phyloP scores from a whole-genome alignment of 2,113 vertebrate species.

The Pachycephala philippinensis region DNA sequence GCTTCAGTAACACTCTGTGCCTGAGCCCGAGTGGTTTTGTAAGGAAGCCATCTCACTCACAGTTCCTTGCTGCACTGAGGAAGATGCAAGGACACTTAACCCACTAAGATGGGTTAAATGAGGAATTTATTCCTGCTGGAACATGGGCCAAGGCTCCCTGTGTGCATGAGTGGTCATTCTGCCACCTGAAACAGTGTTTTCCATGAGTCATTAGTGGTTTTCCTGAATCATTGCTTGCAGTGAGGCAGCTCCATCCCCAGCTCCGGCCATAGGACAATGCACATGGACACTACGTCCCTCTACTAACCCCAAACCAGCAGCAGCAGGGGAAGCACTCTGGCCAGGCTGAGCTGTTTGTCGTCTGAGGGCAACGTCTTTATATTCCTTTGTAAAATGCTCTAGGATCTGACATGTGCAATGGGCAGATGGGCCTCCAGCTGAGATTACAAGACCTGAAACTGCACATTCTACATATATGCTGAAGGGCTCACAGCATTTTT shows the following conservation, averaged over 20 bases:
- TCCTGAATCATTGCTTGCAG: neutral
- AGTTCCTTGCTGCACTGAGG: neutral
- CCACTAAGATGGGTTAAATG: too few relatives aligned
- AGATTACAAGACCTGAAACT: neutral
- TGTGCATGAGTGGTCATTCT: neutral
- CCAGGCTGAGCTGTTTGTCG: neutral
- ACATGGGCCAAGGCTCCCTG: neutral
- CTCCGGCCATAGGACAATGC: neutral
- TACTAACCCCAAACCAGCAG: neutral
- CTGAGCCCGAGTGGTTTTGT: neutral
- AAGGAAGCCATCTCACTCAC: neutral
- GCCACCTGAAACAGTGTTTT: neutral
- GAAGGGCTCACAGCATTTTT: neutral
- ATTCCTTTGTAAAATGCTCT: neutral
- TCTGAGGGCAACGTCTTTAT: neutral
- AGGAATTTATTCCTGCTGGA: too few relatives aligned
- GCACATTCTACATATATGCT: accelerated
- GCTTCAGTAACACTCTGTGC: neutral
- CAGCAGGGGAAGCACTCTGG: neutral
- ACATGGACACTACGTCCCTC: neutral
- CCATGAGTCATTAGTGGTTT: neutral
- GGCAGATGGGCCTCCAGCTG: neutral
- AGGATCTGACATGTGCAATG: accelerated
- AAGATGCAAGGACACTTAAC: neutral
- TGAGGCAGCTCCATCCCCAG: neutral